A percentile compares a stretch with the other conserved stretches of the same genome.
phyloP scores from a whole-genome alignment of 1,140 invertebrate species.

The Aphelenchoides avenae region DNA sequence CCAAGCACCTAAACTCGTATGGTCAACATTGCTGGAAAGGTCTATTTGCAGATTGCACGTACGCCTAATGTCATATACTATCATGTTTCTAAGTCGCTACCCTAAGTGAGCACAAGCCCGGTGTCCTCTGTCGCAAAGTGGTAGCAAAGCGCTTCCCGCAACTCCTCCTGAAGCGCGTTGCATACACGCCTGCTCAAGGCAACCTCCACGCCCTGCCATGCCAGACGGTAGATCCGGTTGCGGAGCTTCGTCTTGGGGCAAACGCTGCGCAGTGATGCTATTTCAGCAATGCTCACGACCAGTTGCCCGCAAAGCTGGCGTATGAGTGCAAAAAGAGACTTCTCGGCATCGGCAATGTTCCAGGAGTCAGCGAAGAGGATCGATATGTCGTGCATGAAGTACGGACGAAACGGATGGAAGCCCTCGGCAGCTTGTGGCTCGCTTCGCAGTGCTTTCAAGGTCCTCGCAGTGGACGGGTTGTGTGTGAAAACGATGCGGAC shows the following conservation, averaged over 20 bases:
- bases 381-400: slow-evolving; percentile 29
- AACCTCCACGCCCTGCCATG: slow-evolving; percentile 26
- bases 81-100: too few species aligned
- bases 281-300: slow-evolving; percentile 15
- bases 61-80: too few species aligned
- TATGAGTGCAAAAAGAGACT: slow-evolving; percentile 7
- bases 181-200: slow-evolving; percentile 15
- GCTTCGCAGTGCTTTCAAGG: not conserved
- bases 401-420: slow-evolving; percentile 19
- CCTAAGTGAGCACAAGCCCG: too few species aligned
- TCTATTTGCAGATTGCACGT: not conserved
- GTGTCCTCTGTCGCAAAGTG: too few species aligned
- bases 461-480: not conserved
- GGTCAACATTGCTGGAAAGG: not conserved
- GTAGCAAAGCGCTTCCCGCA: too few species aligned
- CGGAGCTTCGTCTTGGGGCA: slow-evolving; percentile 13
- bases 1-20: not conserved
- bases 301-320: slow-evolving; percentile 11
- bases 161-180: slow-evolving; percentile 32
- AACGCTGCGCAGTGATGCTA: slow-evolving; percentile 11
- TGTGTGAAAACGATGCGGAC: not conserved
- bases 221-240: slow-evolving; percentile 34
- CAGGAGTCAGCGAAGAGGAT: slow-evolving; percentile 14
- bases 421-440: not conserved
- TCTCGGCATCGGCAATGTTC: slow-evolving; percentile 5